These are phyloP conservation scores for Lophura nycthemera DNA, from an alignment of 2,113 vertebrate species.

Conservation along the genomic window DNA sequence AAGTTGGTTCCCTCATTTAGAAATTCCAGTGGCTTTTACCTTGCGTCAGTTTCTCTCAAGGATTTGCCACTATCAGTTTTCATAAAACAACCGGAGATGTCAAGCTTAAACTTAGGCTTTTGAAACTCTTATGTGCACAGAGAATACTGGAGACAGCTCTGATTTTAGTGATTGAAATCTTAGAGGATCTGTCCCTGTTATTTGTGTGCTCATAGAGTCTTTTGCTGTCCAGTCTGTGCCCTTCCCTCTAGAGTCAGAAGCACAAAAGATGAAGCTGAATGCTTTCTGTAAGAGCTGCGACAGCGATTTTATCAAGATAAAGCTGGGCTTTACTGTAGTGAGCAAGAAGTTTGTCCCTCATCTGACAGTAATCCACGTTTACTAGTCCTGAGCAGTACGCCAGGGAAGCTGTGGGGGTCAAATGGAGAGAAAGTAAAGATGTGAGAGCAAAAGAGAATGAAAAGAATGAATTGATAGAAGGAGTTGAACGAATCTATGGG, in stretches of 20 bases:
- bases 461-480: not conserved
- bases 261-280: not conserved
- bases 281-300: not conserved
- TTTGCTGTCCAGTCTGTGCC: not conserved
- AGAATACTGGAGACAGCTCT: not conserved
- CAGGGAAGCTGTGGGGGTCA: not conserved
- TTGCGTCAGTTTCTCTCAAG: not conserved
- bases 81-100: not conserved
- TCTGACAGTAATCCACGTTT: not conserved
- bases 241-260: not conserved
- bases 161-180: not conserved
- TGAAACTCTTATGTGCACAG: not conserved
- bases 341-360: not conserved
- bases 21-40: not conserved
- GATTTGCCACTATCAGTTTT: not conserved
- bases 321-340: not conserved
- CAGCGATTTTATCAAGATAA: not conserved
- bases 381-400: not conserved
- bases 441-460: not conserved
- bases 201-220: not conserved
- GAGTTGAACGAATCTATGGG: fast-evolving
- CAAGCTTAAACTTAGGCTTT: not conserved
- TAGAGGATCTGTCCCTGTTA: not conserved
- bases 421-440: not conserved
- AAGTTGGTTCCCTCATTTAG: not conserved